Evolutionary conservation across 2,113 vertebrate genomes (phyloP), one percentile per base, ranked within the genome.

Genomic region (Seriola quinqueradiata): DNA sequence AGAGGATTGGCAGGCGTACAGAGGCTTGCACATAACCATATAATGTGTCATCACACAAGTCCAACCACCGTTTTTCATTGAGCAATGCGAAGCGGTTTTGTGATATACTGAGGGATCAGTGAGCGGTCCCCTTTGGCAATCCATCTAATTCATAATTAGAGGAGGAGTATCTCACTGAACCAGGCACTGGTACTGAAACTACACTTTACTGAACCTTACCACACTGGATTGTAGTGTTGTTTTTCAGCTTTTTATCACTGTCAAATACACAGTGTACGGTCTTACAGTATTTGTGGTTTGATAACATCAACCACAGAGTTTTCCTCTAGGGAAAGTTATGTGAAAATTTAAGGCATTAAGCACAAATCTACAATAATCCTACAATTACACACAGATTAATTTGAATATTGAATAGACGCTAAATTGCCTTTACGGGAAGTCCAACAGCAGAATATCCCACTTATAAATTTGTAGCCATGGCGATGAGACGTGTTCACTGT

Each of bases 21-120:
- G 75, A 71, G 52, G 58, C 42, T 77, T 25, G 32, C 32, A 60
- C 54, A 76, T 34, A 65, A 48, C 54, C 76, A 59, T 40, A 69
- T 75, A 63, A 81, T 75, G 64, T 81, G 64, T 73, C 77, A 75
- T 63, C 46, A 5, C 61, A 58, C 23, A 46, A 70, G 78, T 70
- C 52, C 75, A 63, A 50, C 46, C 59, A 42, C 38, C 14, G 1
- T 78, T 67, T 68, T 79, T 68, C 55, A 75, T 50, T 54, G 74
- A 75, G 59, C 52, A 19, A 50, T 5, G 40, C 3, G 0, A 46
- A 68, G 23, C 82, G 58, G 66, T 70, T 79, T 54, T 36, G 63
- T 77, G 67, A 83, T 55, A 28, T 44, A 63, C 28, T 46, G 46
- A 55, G n/a, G 44, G 60, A 81, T 61, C 69, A 40, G 25, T 55